Evolutionary conservation across 2,888 invertebrate genomes (phyloP), one percentile per base, ranked within the genome.

Genomic region (Chrysodeixis includens): DNA sequence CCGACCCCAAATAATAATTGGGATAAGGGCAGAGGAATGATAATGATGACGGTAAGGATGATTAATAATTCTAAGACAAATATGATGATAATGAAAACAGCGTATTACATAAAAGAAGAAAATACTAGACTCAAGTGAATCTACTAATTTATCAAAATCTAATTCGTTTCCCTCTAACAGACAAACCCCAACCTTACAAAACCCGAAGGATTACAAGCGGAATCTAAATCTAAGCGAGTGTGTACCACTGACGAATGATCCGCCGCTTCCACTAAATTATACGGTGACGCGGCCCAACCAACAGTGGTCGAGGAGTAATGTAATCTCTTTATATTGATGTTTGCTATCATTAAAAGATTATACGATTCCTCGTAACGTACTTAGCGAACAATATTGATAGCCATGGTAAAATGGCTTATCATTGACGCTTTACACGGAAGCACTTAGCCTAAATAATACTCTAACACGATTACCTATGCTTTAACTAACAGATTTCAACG

Each of bases 141-240:
- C n/a, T n/a, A n/a, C n/a, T n/a, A n/a, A n/a, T n/a, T n/a, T n/a
- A n/a, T n/a, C n/a, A n/a, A n/a, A n/a, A 14, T 10, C 44, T 20
- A 18, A 20, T 9, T 18, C 20, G 12, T 44, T 58, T n/a, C 40
- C n/a, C 22, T 49, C 46, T 30, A 20, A 9, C 55, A 62, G 54
- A 64, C 18, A 32, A 49, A 14, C 68, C 62, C 65, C 60, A 71
- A 66, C 68, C 55, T 62, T 71, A 68, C 69, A 59, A 54, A 46
- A 65, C 49, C 62, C 65, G 56, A 63, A 67, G 60, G 69, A 78
- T 81, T 80, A 81, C 71, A 68, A 54, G 78, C 75, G 2, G 60
- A 66, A 78, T 74, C 69, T 56, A 53, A 78, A 71, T 80, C 61
- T 80, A 71, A 80, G 71, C 81, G 64, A 66, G 8, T 56, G 51